Percentiles rank a stretch among this genome's conserved stretches.
Evolutionary conservation across 2,797 vertebrate genomes (phyloP).

Genomic region (Acestrorhynchus altus): DNA sequence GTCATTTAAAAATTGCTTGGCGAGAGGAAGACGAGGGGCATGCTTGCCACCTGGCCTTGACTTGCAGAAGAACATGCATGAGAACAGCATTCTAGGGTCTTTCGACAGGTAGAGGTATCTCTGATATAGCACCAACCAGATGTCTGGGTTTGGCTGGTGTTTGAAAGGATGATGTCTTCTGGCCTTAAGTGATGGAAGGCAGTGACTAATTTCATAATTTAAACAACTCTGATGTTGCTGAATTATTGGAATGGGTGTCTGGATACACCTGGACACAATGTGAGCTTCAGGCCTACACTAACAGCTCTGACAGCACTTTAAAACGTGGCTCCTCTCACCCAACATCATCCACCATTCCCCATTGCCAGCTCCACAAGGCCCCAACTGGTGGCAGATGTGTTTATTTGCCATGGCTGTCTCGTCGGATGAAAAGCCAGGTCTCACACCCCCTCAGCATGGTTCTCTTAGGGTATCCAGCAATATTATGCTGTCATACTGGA

Average conservation of each 20-base stretch:
- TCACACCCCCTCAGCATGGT: constrained; percentile 35
- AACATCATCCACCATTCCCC: constrained; percentile 2
- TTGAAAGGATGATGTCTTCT: too few species aligned
- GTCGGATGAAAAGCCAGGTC: constrained; percentile 34
- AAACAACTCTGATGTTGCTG: too few species aligned
- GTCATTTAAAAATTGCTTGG: too few species aligned
- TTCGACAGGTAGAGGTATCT: too few species aligned
- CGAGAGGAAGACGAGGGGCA: too few species aligned
- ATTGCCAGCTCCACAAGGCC: constrained; percentile 18
- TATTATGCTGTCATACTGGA: constrained; percentile 67
- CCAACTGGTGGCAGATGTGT: constrained; percentile 50
- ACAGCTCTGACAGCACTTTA: background rate
- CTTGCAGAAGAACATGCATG: too few species aligned
- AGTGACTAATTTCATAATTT: too few species aligned
- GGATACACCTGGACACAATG: background rate
- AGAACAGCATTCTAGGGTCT: too few species aligned
- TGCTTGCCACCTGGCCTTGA: too few species aligned
- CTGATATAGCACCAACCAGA: too few species aligned
- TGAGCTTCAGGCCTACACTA: background rate
- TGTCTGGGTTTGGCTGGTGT: too few species aligned
- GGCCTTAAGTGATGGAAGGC: too few species aligned
- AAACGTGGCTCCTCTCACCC: constrained; percentile 34
- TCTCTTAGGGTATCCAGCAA: constrained; percentile 59
- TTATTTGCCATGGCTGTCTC: constrained; percentile 13
- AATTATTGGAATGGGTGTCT: background rate